Base-by-base conservation (phyloP, 1,140 invertebrate species). In the Propsilocerus akamusi region DNA sequence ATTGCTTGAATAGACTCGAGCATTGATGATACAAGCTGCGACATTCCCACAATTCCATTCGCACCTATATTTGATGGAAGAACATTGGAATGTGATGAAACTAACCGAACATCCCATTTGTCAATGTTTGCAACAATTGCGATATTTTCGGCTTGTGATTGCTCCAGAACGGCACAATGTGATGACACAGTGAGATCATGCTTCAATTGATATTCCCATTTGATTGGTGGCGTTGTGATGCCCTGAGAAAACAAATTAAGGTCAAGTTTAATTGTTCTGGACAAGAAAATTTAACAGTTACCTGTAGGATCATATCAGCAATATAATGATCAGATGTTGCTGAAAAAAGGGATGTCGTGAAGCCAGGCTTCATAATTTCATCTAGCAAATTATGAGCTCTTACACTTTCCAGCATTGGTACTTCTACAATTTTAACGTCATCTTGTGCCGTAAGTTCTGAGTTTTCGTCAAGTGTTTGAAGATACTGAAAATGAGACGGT, bases 101-200 rank as follows among this genome's bases (percentile, higher is more conserved):
- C 62, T 7, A 76, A 50, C 25, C 70, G 65, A 5, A 76, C 71
- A 56, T 75, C 71, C 86, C 88, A 92, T 20, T 74, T 80, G 57
- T 88, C 85, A 53, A 80, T 78, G 59, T 93, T 81, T 0, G 83
- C 89, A 26, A 92, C 65, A 55, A 94, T 81, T 53, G 83, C 87
- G 8, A 90, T 72, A 51, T 85, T 77, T 62, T 89, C 86, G 12
- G 78, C 71, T 1, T 86, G 71, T 25, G 79, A 73, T 55, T 86
- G 77, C 62, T 83, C 69, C 25, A 77, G 62, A 28, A 73, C 63
- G 20, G 76, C 72, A 57, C 74, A 71, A 61, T 76, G 71, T n/a
- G 72, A 68, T 10, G 73, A 66, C 48, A 76, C 58, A 10, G 67
- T 61, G 26, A 83, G 63, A 59, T 75, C 72, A 52, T 65, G 64